Percentiles rank a stretch among this genome's conserved stretches.
Conservation (phyloP, 2,888 invertebrate genomes). For the Cephus runcator region DNA sequence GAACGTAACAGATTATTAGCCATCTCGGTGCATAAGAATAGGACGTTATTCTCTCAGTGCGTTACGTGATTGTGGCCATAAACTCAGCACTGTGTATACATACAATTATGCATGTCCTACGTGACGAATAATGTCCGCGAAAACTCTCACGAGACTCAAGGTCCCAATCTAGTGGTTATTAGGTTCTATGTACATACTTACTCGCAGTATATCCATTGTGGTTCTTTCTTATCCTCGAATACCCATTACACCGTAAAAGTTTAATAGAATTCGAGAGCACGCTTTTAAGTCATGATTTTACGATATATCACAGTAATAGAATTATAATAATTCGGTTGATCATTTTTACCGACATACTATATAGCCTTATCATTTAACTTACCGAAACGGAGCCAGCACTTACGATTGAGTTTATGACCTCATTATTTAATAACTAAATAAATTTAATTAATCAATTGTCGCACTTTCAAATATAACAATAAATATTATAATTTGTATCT, state of each 20-base stretch:
- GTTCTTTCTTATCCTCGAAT: not conserved
- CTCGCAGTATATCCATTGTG: not conserved
- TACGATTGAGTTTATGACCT: not conserved
- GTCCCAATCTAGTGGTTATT: not conserved
- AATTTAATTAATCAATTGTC: too few species aligned
- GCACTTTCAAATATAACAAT: not conserved
- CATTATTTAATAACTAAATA: too few species aligned
- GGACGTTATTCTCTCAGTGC: not conserved
- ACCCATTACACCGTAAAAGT: too few species aligned
- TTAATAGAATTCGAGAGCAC: not conserved
- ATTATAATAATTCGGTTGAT: not conserved
- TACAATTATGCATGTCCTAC: not conserved
- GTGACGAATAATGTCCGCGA: not conserved
- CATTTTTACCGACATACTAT: not conserved
- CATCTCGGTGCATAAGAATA: not conserved
- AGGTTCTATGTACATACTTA: not conserved
- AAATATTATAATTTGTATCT: not conserved
- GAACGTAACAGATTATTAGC: not conserved
- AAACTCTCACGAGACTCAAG: conserved; percentile 5
- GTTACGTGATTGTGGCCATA: not conserved
- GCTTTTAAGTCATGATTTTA: not conserved
- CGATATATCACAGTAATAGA: not conserved
- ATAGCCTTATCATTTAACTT: not conserved
- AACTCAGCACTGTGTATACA: not conserved
- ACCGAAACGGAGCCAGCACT: not conserved